Base-by-base conservation (phyloP, 2,888 invertebrate genomes). In the Sturmia bella region DNA sequence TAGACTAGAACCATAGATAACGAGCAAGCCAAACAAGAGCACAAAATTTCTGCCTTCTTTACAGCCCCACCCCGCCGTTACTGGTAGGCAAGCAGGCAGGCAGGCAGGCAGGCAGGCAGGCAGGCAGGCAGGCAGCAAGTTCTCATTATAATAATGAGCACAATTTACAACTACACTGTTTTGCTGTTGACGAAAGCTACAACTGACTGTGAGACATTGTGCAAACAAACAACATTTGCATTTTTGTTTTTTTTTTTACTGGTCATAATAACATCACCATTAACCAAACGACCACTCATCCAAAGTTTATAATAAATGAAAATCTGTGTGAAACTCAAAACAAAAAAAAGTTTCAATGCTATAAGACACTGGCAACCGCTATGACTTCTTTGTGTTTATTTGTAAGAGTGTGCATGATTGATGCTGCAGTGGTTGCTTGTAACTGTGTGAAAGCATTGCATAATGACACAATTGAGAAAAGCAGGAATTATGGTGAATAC, bases 221-320 rank as follows among this genome's bases (percentile, higher is more conserved):
- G 82, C 82, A 78, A 70, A 72, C 59, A 78, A 70, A 74, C 63
- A 77, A 77, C 15, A 77, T 82, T 82, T 74, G 59, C 77, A 74
- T 82, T 74, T 82, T 74, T 66, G 73, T 69, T 82, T 82, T 74
- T 66, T 73, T 69, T 82, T 69, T 64, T 74, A 63, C 69, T 81
- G 81, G 76, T 64, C 76, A 73, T 81, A 77, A 77, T 74, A 82
- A 74, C 50, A 74, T 56, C 64, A 59, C 69, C 69, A 69, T 57
- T 63, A 48, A 72, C 15, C 57, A 19, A 57, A 52, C 19, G 32
- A 64, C 39, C 41, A 72, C 12, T 57, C 21, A 15, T 12, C 11
- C 48, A 50, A 54, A 54, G 21, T 45, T 21, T 73, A 21, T 54
- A 41, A 43, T 59, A 50, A 50, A 66, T 13, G 27, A 12, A 15